Evolutionary conservation across 2,797 vertebrate species (phyloP).

Genomic region (Gymnodraco acuticeps): DNA sequence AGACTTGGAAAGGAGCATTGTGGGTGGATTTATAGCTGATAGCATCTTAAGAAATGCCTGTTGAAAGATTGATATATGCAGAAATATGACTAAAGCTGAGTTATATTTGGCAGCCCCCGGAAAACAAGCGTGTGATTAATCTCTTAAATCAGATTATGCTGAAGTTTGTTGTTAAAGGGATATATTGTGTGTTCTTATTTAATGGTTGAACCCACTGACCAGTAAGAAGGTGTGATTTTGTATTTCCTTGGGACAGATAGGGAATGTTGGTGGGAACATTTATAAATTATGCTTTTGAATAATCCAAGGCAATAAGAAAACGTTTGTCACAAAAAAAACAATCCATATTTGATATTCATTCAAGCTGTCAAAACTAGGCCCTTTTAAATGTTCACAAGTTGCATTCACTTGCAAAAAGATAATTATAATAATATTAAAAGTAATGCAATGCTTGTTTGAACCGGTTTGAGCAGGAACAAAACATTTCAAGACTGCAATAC

Average conservation of each 20-base stretch:
- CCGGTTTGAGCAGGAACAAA: not conserved
- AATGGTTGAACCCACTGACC: not conserved
- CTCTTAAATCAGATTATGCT: not conserved
- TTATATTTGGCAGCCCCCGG: not conserved
- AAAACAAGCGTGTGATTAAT: not conserved
- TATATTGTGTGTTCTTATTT: not conserved
- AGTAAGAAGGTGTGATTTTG: not conserved
- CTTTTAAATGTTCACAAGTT: too few species aligned
- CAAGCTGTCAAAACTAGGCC: not conserved
- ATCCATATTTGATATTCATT: not conserved
- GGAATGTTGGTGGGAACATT: not conserved
- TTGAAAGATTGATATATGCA: not conserved
- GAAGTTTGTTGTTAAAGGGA: not conserved
- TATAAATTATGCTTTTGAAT: too few species aligned
- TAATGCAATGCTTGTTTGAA: not conserved
- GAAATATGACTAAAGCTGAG: not conserved
- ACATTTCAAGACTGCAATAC: not conserved
- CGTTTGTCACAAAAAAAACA: not conserved
- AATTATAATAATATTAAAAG: not conserved
- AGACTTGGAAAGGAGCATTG: not conserved
- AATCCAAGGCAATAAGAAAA: too few species aligned
- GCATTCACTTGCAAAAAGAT: too few species aligned
- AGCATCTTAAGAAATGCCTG: not conserved
- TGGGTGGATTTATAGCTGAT: not conserved
- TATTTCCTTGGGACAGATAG: not conserved